Conservation (phyloP, 2,888 invertebrate species). For the Drosophila stalkeri region DNA sequence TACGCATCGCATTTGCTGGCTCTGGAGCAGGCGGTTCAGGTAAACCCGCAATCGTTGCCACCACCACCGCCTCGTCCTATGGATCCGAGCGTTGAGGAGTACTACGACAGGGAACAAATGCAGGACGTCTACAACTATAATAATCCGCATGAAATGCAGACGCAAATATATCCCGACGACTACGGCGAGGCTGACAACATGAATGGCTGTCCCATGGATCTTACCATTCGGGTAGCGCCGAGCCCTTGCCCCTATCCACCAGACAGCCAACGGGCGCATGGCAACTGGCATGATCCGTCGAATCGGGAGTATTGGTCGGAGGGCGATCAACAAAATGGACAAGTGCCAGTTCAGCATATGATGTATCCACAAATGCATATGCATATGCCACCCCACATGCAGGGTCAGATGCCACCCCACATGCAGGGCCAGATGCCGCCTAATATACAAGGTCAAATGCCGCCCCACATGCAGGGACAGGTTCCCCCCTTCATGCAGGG, state of each 20-base stretch:
- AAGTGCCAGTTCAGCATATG: background rate
- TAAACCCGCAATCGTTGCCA: conserved; percentile 7
- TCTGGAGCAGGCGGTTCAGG: conserved; percentile 27
- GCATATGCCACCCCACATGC: background rate
- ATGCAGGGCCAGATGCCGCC: background rate
- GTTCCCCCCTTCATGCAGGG: background rate
- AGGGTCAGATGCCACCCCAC: background rate
- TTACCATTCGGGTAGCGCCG: background rate
- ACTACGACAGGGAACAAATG: background rate
- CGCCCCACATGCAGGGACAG: background rate
- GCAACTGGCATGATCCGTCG: background rate
- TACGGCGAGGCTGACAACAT: background rate
- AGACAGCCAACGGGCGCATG: background rate
- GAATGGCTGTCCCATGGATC: conserved; percentile 5
- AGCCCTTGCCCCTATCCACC: background rate
- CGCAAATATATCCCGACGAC: conserved; percentile 2
- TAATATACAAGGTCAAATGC: background rate
- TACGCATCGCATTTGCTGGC: conserved; percentile 43
- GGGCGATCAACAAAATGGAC: background rate
- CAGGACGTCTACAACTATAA: background rate
- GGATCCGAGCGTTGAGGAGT: background rate
- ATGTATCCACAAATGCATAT: background rate
- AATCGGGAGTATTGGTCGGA: background rate
- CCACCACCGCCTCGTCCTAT: conserved; percentile 1
- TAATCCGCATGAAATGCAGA: background rate